Evolutionary conservation across 2,113 vertebrate species (phyloP).

Genomic region (human): DNA sequence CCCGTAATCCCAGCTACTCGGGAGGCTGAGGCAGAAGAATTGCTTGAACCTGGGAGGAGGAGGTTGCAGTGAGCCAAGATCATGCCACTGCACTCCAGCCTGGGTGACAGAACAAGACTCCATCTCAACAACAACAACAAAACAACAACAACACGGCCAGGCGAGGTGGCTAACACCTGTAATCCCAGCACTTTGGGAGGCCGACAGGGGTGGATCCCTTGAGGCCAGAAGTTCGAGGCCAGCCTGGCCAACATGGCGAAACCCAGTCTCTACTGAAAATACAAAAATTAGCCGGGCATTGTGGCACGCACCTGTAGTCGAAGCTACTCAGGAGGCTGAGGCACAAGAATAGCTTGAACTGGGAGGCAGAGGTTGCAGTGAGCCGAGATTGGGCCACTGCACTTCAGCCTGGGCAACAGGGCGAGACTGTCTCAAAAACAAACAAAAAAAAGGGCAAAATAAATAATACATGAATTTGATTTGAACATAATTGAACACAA

Average conservation of each 20-base stretch:
- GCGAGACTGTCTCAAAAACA: not conserved
- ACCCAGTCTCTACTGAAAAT: not conserved
- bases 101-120: not conserved
- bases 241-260: too few species aligned
- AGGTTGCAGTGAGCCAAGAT: not conserved
- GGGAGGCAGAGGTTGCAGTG: not conserved
- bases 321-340: not conserved
- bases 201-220: not conserved
- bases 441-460: not conserved
- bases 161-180: too few species aligned
- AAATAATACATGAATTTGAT: not conserved
- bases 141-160: too few species aligned
- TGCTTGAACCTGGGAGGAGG: not conserved
- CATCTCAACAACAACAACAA: not conserved
- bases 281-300: not conserved
- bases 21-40: not conserved
- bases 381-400: not conserved
- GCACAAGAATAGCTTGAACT: not conserved
- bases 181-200: too few species aligned
- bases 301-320: not conserved
- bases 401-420: not conserved
- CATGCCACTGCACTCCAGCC: not conserved
- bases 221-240: not conserved
- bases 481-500: constrained; percentile 18
- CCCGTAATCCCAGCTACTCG: too few species aligned